These are phyloP conservation scores for Nematolebias whitei DNA, from an alignment of 2,113 vertebrate species.

Conservation along the genomic window DNA sequence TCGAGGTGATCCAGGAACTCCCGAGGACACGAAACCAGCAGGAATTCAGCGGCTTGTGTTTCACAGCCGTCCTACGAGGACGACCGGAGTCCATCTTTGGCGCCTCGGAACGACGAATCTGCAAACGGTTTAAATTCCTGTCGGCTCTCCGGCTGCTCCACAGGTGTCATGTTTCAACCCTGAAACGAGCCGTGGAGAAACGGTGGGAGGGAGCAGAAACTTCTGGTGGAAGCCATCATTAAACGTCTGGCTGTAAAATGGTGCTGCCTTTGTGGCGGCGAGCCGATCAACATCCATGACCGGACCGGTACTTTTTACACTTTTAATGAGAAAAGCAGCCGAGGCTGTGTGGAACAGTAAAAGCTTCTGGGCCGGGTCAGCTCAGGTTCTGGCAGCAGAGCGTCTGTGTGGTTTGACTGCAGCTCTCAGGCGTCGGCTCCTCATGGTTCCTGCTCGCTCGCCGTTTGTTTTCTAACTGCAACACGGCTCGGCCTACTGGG, in stretches of 20 bases:
- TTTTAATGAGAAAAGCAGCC: constrained; percentile 47
- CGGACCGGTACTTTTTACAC: constrained; percentile 30
- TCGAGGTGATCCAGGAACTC: background rate
- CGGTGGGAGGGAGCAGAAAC: background rate
- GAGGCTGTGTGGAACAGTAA: background rate
- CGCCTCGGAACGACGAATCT: constrained; percentile 36
- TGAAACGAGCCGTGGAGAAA: constrained; percentile 6
- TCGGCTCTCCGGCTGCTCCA: constrained; percentile 26
- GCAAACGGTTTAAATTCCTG: constrained; percentile 63
- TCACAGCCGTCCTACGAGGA: constrained; percentile 9
- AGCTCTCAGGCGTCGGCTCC: rapidly evolving
- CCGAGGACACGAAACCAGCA: constrained; percentile 5
- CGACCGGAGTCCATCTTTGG: background rate
- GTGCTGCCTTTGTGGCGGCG: constrained; percentile 26
- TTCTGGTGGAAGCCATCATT: background rate
- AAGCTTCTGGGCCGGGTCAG: background rate
- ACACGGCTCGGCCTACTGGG: background rate
- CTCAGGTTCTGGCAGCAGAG: rapidly evolving
- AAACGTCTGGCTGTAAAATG: background rate
- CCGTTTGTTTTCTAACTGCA: background rate
- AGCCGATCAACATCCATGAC: constrained; percentile 35
- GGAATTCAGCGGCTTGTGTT: background rate
- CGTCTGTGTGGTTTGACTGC: background rate
- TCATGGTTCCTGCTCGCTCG: background rate
- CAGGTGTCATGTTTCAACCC: constrained; percentile 58